Evolutionary conservation across 2,888 invertebrate species (phyloP), one percentile per base, ranked within the genome.

Genomic region (Scaptomyza parva): DNA sequence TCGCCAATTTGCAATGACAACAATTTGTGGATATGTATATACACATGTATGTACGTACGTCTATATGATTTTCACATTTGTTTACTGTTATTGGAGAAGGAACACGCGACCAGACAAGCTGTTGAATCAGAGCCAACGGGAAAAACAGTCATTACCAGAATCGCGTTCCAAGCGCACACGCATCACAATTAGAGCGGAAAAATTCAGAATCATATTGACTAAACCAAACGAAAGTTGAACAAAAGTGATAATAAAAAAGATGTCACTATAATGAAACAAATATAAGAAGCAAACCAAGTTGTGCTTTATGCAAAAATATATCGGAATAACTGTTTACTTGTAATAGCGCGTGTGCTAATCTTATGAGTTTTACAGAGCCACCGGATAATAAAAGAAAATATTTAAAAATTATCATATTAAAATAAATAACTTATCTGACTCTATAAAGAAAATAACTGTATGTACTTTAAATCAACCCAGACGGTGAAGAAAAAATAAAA

Each of bases 1-100:
- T 65, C 80, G 80, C 58, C 82, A 82, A 82, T 87, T 82, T 82
- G 83, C 83, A 86, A 83, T 86, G 88, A 86, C 76, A 69, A 86
- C 73, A 51, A 59, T 82, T 60, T 68, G 33, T 58, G 52, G 52
- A 41, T 22, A 57, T 40, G 30, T 45, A 20, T 40, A 45, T 17
- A 37, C 24, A 20, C 8, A 18, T 53, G 3, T 44, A 20, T 30
- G 54, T 30, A 33, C 47, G 17, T 48, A 11, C 5, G 17, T 18
- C 9, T 17, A 24, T 59, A 26, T 58, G 40, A 41, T 45, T 52
- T 62, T 48, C 58, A 58, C 59, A 53, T 80, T 64, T 78, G 66
- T 67, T 63, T 78, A 67, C 58, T 70, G 70, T 64, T 88, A 86
- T 74, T 72, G 69, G 71, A 80, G 81, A 70, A 88, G 86, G 81